Base-by-base conservation (phyloP, 2,797 vertebrate genomes). In the Epinephelus malabaricus region DNA sequence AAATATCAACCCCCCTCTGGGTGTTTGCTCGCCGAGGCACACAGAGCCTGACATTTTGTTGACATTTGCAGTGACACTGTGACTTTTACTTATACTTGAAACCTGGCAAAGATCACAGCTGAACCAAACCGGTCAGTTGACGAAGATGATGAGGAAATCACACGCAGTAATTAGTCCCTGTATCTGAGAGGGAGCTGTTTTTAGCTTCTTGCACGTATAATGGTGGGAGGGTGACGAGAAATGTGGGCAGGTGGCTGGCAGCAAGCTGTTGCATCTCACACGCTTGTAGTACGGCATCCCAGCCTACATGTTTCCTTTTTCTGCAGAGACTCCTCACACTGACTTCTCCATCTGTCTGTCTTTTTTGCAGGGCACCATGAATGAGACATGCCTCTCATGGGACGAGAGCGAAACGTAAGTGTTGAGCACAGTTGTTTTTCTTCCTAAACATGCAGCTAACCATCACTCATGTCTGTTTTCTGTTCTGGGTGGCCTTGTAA, bases 351-450 rank as follows among this genome's bases (percentile, higher is more conserved):
- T 94, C 89, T 94, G 80, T 66, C 67, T 89, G 77, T 80, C 51
- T 63, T 23, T 30, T 50, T 80, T 75, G 64, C 89, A 99, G 98
- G 97, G 96, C 81, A 99, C 98, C 47, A 96, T 97, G 91, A 99
- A 99, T 90, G 98, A 99, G 94, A 99, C 98, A 3, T 99, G 98
- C 88, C 98, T 99, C 83, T 94, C 98, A 43, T 99, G 98, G 98
- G 97, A 99, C 0, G 97, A 98, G 82, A 95, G 95, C 0, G 96
- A 98, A 74, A 92, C 94, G 98, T 99, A 95, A 98, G 98, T 97
- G 72, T 86, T 86, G 76, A 80, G 73, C 66, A 53, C 38, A 65
- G 64, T 61, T 60, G 13, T 77, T 71, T 86, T 65, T 76, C 47
- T 51, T 43, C 30, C 65, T 51, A 7, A 54, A 38, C 34, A 50